Evolutionary conservation across 2,888 invertebrate genomes (phyloP), one percentile per base, ranked within the genome.

Genomic region (Platerodrilus igneus): DNA sequence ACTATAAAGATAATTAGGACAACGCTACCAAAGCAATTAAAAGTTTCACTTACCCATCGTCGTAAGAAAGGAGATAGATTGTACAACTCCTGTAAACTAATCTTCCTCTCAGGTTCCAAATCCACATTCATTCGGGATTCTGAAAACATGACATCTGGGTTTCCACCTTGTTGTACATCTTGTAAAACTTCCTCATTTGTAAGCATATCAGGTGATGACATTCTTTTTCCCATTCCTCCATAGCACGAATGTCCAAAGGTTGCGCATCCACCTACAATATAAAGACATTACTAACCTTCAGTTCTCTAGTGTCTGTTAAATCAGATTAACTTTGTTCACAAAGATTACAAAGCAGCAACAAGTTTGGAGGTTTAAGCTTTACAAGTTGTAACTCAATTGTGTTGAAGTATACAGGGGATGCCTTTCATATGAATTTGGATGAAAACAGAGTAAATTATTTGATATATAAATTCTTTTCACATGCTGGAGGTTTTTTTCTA

Each of bases 241-340:
- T 78, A 83, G 62, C 84, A 84, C 1, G 83, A 82, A 57, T 84
- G 84, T 0, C 84, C 85, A 51, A 80, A 84, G 0, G 79, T 75
- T 7, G 79, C 76, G 58, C 84, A 85, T 1, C 82, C 81, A 41
- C 81, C 83, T 84, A 63, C 5, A 66, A 64, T 17, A 22, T 13
- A 31, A 31, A 31, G n/a, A n/a, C n/a, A n/a, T n/a, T n/a, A n/a
- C n/a, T n/a, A n/a, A n/a, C n/a, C n/a, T n/a, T n/a, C n/a, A n/a
- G n/a, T n/a, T n/a, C n/a, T n/a, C n/a, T n/a, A n/a, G n/a, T n/a
- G n/a, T n/a, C n/a, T n/a, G n/a, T n/a, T n/a, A n/a, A n/a, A n/a
- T n/a, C n/a, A n/a, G n/a, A n/a, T n/a, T n/a, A n/a, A n/a, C n/a
- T n/a, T n/a, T n/a, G n/a, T n/a, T n/a, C n/a, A n/a, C n/a, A n/a